Base-by-base conservation (phyloP, 2,797 vertebrate species). In the Florisuga fusca region DNA sequence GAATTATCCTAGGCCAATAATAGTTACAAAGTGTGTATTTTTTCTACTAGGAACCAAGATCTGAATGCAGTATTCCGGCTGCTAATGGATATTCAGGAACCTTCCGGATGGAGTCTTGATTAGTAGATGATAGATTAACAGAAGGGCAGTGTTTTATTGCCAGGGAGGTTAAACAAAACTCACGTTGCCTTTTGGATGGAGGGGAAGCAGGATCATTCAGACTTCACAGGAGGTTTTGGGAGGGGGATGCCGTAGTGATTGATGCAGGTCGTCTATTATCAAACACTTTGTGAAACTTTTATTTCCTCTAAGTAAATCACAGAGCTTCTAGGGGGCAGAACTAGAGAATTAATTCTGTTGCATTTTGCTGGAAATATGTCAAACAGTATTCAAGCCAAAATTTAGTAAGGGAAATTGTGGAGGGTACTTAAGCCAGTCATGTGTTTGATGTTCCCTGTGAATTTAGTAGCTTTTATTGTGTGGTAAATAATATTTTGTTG, bases 221-320 rank as follows among this genome's bases (percentile, higher is more conserved):
- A 94, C 96, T 95, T 96, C 53, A 36, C 95, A 96, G 95, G 91
- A 97, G 98, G 97, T 97, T 97, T 94, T 9, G 58, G 59, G 78
- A 96, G 82, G 94, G 84, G 82, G 80, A 77, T 97, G 97, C 96
- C 97, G 92, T 16, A 25, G 85, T 97, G 97, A 98, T 95, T 96
- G 97, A 98, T 98, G 94, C 94, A 90, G 51, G 63, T 54, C 48
- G 66, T 96, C 83, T 94, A 72, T 96, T 95, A 94, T 96, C 92
- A 93, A 95, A 91, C 76, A 90, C 91, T 93, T 92, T 75, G 90
- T 96, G 93, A 90, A 97, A 97, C 96, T 95, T 96, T 85, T 89
- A 94, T 97, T 97, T 96, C 91, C 94, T 96, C 78, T 84, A 95
- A 97, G 97, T 97, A 97, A 98, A 98, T 96, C 96, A 94, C 51